A percentile compares a stretch with the other conserved stretches of the same genome.
These are phyloP conservation scores for Paragorgia papillata DNA, from an alignment of 92 coral and sea anemone species.

Conservation along the genomic window DNA sequence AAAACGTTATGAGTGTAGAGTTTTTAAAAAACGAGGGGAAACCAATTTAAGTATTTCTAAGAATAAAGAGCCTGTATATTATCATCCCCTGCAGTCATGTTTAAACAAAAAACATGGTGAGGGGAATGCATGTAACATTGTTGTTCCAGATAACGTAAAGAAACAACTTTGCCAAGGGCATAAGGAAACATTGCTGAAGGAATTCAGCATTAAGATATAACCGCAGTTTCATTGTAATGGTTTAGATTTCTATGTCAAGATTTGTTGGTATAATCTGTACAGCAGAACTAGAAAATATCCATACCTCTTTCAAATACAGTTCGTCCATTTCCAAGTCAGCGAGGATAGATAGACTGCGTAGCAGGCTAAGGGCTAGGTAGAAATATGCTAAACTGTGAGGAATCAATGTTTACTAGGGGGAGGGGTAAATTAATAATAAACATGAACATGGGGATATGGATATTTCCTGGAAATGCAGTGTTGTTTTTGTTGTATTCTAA, in stretches of 20 bases:
- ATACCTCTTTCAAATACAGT: background rate
- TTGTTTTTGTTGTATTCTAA: too few relatives aligned
- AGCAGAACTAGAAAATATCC: background rate
- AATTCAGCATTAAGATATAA: slow-evolving; percentile 26
- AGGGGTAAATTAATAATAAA: too few relatives aligned
- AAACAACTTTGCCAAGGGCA: slow-evolving; percentile 19
- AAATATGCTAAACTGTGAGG: background rate
- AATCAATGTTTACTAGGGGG: background rate
- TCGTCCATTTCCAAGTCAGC: too few relatives aligned
- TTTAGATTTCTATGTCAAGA: background rate
- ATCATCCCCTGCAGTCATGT: slow-evolving; percentile 53
- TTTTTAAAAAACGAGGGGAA: slow-evolving; percentile 55
- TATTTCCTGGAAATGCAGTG: too few relatives aligned
- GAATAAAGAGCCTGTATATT: slow-evolving; percentile 52
- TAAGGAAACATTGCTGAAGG: slow-evolving; percentile 35
- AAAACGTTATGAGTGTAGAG: slow-evolving; percentile 48
- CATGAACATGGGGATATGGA: too few relatives aligned
- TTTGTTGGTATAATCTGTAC: background rate
- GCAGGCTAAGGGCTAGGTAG: too few relatives aligned
- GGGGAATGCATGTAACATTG: slow-evolving; percentile 32
- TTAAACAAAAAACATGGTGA: slow-evolving; percentile 21
- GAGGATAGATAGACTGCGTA: too few relatives aligned
- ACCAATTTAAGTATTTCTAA: slow-evolving; percentile 45
- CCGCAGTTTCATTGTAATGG: background rate
- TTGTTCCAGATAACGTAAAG: slow-evolving; percentile 13